phyloP scores from a whole-genome alignment of 2,888 invertebrate species.

The Drosophila lacicola region DNA sequence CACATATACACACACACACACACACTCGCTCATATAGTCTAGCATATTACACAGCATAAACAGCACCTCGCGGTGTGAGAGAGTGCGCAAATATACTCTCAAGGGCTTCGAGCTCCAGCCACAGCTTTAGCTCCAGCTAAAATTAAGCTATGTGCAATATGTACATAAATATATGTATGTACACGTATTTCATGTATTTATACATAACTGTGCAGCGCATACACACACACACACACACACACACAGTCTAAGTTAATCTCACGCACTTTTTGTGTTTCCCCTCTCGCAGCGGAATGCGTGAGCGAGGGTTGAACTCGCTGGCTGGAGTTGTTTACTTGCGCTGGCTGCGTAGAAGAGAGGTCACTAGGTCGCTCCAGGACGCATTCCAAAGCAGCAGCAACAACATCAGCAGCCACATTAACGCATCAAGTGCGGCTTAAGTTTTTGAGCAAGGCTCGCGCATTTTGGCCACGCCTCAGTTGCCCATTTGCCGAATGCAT shows the following conservation, averaged over 20 bases:
- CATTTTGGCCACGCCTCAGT: slow-evolving; percentile 65
- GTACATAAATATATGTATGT: not conserved
- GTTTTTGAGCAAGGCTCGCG: slow-evolving; percentile 17
- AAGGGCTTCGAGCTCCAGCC: slow-evolving; percentile 19
- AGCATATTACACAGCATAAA: slow-evolving; percentile 3
- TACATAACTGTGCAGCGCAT: slow-evolving; percentile 19
- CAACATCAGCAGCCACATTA: not conserved
- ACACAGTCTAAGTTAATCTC: slow-evolving; percentile 22
- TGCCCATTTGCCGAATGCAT: slow-evolving; percentile 62
- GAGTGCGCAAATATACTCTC: slow-evolving; percentile 27
- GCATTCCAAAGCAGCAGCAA: slow-evolving; percentile 56
- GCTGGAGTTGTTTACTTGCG: slow-evolving; percentile 47
- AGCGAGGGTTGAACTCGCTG: slow-evolving; percentile 42
- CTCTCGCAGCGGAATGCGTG: slow-evolving; percentile 34
- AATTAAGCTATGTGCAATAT: slow-evolving; percentile 16
- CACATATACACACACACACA: slow-evolving; percentile 10
- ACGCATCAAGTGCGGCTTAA: slow-evolving; percentile 48
- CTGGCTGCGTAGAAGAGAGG: slow-evolving; percentile 70
- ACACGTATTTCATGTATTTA: not conserved
- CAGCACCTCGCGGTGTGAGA: slow-evolving; percentile 22
- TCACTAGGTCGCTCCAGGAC: slow-evolving; percentile 85
- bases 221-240: slow-evolving; percentile 35
- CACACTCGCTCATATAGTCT: slow-evolving; percentile 2
- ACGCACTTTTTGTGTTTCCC: slow-evolving; percentile 17
- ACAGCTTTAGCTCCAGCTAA: slow-evolving; percentile 14